Conservation (phyloP, 2,888 invertebrate species). For the Pedicia rivosa region DNA sequence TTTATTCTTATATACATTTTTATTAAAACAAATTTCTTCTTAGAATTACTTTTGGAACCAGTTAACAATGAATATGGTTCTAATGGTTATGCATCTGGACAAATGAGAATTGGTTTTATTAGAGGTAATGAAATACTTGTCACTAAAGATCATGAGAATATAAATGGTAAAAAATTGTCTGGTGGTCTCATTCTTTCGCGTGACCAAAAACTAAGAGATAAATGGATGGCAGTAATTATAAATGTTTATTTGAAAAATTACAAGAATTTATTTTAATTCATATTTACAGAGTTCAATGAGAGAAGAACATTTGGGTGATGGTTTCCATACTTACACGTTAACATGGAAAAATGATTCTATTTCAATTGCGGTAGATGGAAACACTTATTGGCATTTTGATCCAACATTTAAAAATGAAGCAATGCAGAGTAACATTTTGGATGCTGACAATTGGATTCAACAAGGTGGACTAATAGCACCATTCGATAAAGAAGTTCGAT, state of each 20-base stretch:
- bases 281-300: slow-evolving; percentile 27
- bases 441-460: slow-evolving; percentile 40
- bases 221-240: slow-evolving; percentile 23
- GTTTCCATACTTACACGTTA: slow-evolving; percentile 51
- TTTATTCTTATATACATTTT: too few relatives aligned
- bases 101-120: slow-evolving; percentile 53
- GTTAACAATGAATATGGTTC: slow-evolving; percentile 42
- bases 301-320: slow-evolving; percentile 34
- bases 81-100: slow-evolving; percentile 41
- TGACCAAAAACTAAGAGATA: slow-evolving; percentile 25
- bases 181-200: slow-evolving; percentile 20
- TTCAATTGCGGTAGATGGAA: slow-evolving; percentile 35
- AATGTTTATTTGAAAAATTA: too few relatives aligned
- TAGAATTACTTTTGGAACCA: slow-evolving; percentile 51
- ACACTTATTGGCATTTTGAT: slow-evolving; percentile 31
- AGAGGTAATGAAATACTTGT: slow-evolving; percentile 39
- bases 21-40: slow-evolving; percentile 19
- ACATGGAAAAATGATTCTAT: slow-evolving; percentile 38
- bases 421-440: slow-evolving; percentile 13
- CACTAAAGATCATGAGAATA: slow-evolving; percentile 15
- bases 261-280: too few relatives aligned
- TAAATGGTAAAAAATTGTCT: slow-evolving; percentile 19
- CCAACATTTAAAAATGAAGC: slow-evolving; percentile 24
- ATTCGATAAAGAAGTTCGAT: slow-evolving; percentile 54
- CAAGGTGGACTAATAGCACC: slow-evolving; percentile 45